These are phyloP conservation scores for Lumbricus terrestris DNA, from an alignment of 2,888 invertebrate genomes.

Conservation along the genomic window DNA sequence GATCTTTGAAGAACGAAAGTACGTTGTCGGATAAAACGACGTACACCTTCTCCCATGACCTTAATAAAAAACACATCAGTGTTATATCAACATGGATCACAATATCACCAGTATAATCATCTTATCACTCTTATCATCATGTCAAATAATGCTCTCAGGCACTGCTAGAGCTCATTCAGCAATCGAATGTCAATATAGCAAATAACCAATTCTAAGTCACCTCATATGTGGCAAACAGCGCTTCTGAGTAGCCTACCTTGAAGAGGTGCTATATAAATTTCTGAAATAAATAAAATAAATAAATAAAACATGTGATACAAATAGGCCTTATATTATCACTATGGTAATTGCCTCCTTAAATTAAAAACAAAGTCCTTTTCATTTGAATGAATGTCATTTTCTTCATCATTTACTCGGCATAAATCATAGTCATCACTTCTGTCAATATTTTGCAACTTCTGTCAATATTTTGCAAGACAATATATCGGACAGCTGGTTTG, in stretches of 20 bases:
- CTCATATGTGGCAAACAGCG: no score
- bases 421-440: not conserved
- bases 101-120: not conserved
- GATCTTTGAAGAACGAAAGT: conserved; percentile 92
- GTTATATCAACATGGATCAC: not conserved
- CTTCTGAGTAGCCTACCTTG: no score
- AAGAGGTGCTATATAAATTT: no score
- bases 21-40: conserved; percentile 81
- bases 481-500: not conserved
- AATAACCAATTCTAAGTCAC: not conserved
- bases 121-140: not conserved
- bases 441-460: not conserved
- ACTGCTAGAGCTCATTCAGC: not conserved
- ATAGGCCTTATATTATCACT: no score
- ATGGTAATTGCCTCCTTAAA: no score
- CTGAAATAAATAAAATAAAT: no score
- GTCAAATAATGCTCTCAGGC: not conserved
- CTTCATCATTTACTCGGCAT: not conserved
- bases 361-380: no score
- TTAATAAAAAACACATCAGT: conserved; percentile 44
- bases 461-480: not conserved
- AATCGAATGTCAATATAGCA: not conserved
- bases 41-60: conserved; percentile 78
- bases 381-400: no score
- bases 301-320: no score